Conservation (phyloP, 1,140 invertebrate species). For the Paracyclopina nana region DNA sequence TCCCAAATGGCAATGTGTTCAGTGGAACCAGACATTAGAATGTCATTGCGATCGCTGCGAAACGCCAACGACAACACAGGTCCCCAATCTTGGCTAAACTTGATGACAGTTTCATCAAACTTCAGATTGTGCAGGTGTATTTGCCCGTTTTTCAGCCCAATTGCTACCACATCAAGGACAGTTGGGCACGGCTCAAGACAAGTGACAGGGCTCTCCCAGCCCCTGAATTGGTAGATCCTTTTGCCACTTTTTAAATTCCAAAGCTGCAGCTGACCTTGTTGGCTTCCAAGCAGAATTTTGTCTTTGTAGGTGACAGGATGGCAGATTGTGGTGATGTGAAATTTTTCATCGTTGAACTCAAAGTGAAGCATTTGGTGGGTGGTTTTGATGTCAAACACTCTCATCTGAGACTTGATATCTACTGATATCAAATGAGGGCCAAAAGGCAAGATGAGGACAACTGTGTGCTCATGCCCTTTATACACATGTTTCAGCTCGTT, state of each 20-base stretch:
- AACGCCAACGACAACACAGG: conserved; percentile 60
- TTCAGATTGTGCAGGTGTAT: conserved; percentile 76
- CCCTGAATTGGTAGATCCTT: conserved; percentile 55
- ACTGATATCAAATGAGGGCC: conserved; percentile 62
- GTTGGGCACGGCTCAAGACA: conserved; percentile 63
- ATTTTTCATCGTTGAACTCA: conserved; percentile 42
- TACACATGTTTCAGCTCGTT: conserved; percentile 65
- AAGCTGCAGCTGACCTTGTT: conserved; percentile 64
- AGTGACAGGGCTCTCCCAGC: conserved; percentile 47
- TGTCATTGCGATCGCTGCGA: conserved; percentile 58
- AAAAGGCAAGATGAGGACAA: conserved; percentile 66
- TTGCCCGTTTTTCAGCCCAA: conserved; percentile 58
- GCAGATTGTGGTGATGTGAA: conserved; percentile 51
- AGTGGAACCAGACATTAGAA: conserved; percentile 49
- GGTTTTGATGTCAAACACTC: conserved; percentile 63
- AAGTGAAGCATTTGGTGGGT: conserved; percentile 34
- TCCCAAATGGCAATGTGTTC: conserved; percentile 81
- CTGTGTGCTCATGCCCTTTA: conserved; percentile 45
- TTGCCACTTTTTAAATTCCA: conserved; percentile 69
- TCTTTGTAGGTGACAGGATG: conserved; percentile 87
- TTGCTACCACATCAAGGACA: conserved; percentile 63
- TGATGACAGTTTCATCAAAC: conserved; percentile 59
- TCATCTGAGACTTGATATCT: conserved; percentile 36
- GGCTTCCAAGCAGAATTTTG: conserved; percentile 77
- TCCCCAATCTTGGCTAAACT: conserved; percentile 72